Base-by-base conservation (phyloP, 37 sponge, comb jelly and placozoan genomes). In the Eunapius fragilis region DNA sequence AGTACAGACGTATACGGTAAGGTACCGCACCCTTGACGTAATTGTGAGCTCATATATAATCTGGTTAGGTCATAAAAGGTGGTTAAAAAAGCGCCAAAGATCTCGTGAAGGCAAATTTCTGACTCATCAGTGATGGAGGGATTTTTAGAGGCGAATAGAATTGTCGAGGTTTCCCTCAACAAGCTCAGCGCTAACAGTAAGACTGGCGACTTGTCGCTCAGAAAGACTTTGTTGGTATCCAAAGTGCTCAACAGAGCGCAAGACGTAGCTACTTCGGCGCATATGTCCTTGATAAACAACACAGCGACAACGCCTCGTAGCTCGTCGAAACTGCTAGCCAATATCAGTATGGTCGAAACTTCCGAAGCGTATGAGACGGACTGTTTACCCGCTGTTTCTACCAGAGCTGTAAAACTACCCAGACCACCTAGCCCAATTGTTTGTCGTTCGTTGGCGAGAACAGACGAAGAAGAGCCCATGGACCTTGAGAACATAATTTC, bases 131-230 rank as follows among this genome's bases (percentile, higher is more conserved):
- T 69, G 2, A 93, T 93, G 93, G 89, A 93, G 25, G 72, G 90
- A 19, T 87, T 93, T 80, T 76, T 93, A 5, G 93, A 93, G 82
- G 93, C 93, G 7, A 93, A 87, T 74, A 76, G 88, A 77, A 41
- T 93, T 37, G 75, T 89, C 25, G 93, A 93, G 47, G 84, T 89
- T 25, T 93, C 93, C 33, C 75, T 89, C 49, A 76, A 79, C 36
- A 93, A 93, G 68, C 79, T 93, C 31, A 87, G 67, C 31, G 50
- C 38, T 68, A 38, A 77, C 13, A 71, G 82, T 37, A 93, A 82
- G 45, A 37, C 80, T 25, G 71, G 83, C 31, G 90, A 89, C 58
- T 67, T 87, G 75, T 83, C 90, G 25, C 84, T 93, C 31, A 85
- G 90, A 74, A 83, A 84, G 50, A 76, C 90, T 45, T 79, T 93